Evolutionary conservation across 2,113 vertebrate genomes (phyloP).

Genomic region (Centropus unirufus): DNA sequence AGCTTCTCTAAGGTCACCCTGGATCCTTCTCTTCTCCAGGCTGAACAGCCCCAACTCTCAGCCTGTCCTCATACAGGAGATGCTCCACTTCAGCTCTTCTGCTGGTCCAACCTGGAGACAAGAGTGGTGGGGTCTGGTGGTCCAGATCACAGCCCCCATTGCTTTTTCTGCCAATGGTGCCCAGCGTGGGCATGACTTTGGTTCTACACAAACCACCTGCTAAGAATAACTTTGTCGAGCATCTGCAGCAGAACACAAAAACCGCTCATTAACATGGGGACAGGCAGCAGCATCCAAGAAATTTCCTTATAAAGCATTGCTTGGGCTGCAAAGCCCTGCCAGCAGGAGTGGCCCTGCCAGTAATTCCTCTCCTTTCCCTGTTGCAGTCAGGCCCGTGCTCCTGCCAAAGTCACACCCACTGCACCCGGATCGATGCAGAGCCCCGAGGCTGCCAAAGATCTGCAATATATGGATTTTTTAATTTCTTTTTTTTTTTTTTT

Average conservation of each 20-base stretch:
- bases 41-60: too few relatives aligned
- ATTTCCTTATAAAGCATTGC: slow-evolving; percentile 36
- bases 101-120: too few relatives aligned
- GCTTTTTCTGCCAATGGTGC: neutral
- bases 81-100: too few relatives aligned
- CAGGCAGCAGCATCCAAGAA: neutral
- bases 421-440: neutral
- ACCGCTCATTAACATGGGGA: neutral
- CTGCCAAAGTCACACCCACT: neutral
- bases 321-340: neutral
- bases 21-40: too few relatives aligned
- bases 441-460: neutral
- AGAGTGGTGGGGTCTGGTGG: too few relatives aligned
- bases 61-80: too few relatives aligned
- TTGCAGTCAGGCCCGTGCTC: neutral
- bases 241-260: neutral
- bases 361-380: neutral
- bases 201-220: neutral
- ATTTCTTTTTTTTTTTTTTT: too few relatives aligned
- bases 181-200: neutral
- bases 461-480: neutral
- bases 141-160: too few relatives aligned
- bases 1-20: too few relatives aligned
- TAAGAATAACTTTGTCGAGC: neutral
- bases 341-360: slow-evolving; percentile 7